A percentile compares a stretch with the other conserved stretches of the same genome.
phyloP scores from a whole-genome alignment of 2,113 vertebrate genomes.

The Coregonus clupeaformis region DNA sequence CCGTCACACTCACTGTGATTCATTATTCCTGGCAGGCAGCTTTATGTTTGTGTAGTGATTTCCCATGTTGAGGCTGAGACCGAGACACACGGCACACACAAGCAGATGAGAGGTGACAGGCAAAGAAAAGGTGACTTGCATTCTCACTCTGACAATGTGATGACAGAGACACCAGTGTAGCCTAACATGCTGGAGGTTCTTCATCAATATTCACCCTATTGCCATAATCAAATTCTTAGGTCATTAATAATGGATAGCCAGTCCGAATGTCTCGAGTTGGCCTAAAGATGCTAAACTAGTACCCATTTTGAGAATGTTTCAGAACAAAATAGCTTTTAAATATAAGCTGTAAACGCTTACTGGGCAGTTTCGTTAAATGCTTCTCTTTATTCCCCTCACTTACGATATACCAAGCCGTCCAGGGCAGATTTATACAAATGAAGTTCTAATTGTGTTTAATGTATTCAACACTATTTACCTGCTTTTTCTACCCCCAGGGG shows the following conservation, averaged over 20 bases:
- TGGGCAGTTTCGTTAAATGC: slow-evolving; percentile 1
- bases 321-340: slow-evolving; percentile 13
- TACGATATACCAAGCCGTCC: slow-evolving; percentile 32
- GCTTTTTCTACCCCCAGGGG: slow-evolving; percentile 60
- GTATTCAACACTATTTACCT: slow-evolving; percentile 65
- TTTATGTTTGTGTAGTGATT: no score
- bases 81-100: no score
- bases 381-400: slow-evolving; percentile 41
- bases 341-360: slow-evolving; percentile 13
- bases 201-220: slow-evolving; percentile 50
- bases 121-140: slow-evolving; percentile 54
- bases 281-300: slow-evolving; percentile 42
- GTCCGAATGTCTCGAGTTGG: slow-evolving; percentile 40
- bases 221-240: slow-evolving; percentile 41
- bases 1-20: slow-evolving; percentile 2
- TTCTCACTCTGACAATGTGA: slow-evolving; percentile 50
- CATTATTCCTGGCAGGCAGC: slow-evolving; percentile 36
- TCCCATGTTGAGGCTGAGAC: no score
- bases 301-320: slow-evolving; percentile 42
- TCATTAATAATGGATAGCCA: slow-evolving; percentile 58
- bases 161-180: slow-evolving; percentile 44
- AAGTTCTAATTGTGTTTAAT: slow-evolving; percentile 74
- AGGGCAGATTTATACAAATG: slow-evolving; percentile 70
- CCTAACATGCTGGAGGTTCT: slow-evolving; percentile 31
- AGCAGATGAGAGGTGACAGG: slow-evolving; percentile 50